Conservation (phyloP, 1,140 invertebrate species). For the Paracyclopina nana region DNA sequence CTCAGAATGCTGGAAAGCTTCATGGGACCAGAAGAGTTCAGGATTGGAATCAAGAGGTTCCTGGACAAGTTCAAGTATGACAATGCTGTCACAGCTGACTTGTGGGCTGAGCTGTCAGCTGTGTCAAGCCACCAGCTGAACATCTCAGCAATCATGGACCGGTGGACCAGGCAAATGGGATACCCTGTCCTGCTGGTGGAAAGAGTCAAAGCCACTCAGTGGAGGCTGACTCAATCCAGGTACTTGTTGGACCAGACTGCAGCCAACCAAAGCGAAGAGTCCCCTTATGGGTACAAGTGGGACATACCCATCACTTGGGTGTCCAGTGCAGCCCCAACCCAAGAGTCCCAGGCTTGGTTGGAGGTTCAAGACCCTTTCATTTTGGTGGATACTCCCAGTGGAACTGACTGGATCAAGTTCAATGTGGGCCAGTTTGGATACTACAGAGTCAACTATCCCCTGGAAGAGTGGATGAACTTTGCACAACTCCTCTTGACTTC, state of each 20-base stretch:
- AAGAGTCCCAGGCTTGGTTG: background rate
- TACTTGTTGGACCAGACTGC: conserved; percentile 38
- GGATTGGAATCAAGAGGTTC: conserved; percentile 45
- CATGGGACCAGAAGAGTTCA: conserved; percentile 50
- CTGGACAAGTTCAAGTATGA: conserved; percentile 43
- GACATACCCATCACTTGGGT: conserved; percentile 28
- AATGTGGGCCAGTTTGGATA: conserved; percentile 67
- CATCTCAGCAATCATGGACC: conserved; percentile 57
- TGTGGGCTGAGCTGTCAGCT: conserved; percentile 41
- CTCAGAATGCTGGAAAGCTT: conserved; percentile 76
- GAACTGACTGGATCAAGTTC: conserved; percentile 52
- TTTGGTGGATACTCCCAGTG: conserved; percentile 26
- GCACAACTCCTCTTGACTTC: conserved; percentile 32
- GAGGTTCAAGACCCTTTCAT: conserved; percentile 22
- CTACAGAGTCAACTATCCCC: conserved; percentile 65
- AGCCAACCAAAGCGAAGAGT: background rate
- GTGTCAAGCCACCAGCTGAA: conserved; percentile 26
- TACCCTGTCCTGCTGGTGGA: conserved; percentile 50
- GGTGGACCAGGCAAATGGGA: conserved; percentile 81
- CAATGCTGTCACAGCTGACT: conserved; percentile 57
- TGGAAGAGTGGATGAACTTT: conserved; percentile 41
- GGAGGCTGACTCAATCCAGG: conserved; percentile 44
- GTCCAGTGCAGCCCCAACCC: conserved; percentile 14
- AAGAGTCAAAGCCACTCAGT: conserved; percentile 25
- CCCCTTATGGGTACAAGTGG: conserved; percentile 25